Evolutionary conservation across 2,888 invertebrate species (phyloP).

Genomic region (Phengaris alcon): DNA sequence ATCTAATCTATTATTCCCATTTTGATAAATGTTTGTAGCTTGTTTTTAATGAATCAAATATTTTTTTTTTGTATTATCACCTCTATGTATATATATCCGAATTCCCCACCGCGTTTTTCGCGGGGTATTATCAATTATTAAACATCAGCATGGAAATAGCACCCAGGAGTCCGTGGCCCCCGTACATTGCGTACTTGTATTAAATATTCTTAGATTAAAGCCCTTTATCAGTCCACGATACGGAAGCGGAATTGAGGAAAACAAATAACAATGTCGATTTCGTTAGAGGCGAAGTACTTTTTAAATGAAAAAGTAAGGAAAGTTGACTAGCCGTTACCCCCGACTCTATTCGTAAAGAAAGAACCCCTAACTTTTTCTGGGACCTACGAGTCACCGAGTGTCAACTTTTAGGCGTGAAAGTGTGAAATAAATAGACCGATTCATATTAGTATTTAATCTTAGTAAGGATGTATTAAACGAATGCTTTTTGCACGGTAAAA

Average conservation of each 20-base stretch:
- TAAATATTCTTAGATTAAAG: conserved; percentile 75
- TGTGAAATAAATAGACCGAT: too few relatives aligned
- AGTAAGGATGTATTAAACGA: too few relatives aligned
- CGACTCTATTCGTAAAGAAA: not conserved
- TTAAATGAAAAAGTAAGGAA: not conserved
- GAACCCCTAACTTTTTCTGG: not conserved
- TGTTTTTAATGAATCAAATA: too few relatives aligned
- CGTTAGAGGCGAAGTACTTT: not conserved
- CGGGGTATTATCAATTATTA: conserved; percentile 80
- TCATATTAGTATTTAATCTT: too few relatives aligned
- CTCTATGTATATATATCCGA: conserved; percentile 47
- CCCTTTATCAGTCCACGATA: conserved; percentile 39
- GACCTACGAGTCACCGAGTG: not conserved
- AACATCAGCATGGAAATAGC: conserved; percentile 79
- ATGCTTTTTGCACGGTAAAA: too few relatives aligned
- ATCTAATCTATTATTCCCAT: too few relatives aligned
- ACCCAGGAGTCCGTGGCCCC: conserved; percentile 70
- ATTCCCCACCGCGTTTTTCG: conserved; percentile 71
- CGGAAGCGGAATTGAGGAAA: conserved; percentile 29
- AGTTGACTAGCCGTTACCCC: not conserved
- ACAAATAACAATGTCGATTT: conserved; percentile 15
- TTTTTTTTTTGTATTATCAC: conserved; percentile 44
- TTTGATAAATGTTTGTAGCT: too few relatives aligned
- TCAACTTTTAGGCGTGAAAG: too few relatives aligned
- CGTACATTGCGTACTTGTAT: conserved; percentile 69